Percentiles rank a stretch among this genome's conserved stretches.
Conservation (phyloP, 2,113 vertebrate genomes). For the Caranx melampygus region DNA sequence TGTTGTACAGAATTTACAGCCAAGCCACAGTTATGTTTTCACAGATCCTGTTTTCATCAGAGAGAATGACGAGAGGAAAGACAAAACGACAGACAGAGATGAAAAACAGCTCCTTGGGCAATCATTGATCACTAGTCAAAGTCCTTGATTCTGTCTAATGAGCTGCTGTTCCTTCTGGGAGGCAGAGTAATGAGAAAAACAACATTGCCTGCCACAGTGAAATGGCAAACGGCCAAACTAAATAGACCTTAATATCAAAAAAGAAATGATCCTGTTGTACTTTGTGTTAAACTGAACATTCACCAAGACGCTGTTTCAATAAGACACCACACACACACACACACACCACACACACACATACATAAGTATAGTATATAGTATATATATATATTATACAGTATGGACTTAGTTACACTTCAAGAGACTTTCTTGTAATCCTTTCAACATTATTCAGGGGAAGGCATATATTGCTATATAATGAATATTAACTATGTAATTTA, state of each 20-base stretch:
- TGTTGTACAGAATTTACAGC: slow-evolving; percentile 14
- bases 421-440: neutral
- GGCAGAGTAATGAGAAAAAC: slow-evolving; percentile 59
- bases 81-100: slow-evolving; percentile 42
- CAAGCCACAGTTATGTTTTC: neutral
- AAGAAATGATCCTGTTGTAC: neutral
- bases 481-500: slow-evolving; percentile 47
- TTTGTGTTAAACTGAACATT: neutral
- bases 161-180: slow-evolving; percentile 67
- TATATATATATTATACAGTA: neutral
- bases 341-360: too few relatives aligned
- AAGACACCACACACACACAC: neutral
- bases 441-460: slow-evolving; percentile 9
- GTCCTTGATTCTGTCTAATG: slow-evolving; percentile 72
- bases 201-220: slow-evolving; percentile 35
- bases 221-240: slow-evolving; percentile 36
- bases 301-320: slow-evolving; percentile 13
- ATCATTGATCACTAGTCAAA: slow-evolving; percentile 69
- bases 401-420: slow-evolving; percentile 30
- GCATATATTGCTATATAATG: slow-evolving; percentile 1
- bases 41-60: slow-evolving; percentile 32
- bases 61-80: slow-evolving; percentile 21
- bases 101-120: slow-evolving; percentile 48
- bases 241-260: slow-evolving; percentile 19
- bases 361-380: too few relatives aligned